Base-by-base conservation (phyloP, 2,113 vertebrate genomes). In the Balaeniceps rex region DNA sequence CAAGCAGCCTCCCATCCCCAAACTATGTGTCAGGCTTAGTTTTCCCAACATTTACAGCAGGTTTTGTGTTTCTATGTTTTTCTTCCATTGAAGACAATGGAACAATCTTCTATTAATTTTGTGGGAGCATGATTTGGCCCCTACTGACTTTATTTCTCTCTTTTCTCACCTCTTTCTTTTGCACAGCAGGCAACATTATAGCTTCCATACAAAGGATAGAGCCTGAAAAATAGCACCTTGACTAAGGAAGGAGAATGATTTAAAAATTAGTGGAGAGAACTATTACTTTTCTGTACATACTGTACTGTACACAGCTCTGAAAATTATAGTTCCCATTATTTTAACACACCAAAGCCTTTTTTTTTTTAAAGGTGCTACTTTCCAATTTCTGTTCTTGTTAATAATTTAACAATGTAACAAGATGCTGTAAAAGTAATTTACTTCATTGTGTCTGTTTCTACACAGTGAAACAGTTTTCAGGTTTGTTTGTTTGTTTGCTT, bases 391-490 rank as follows among this genome's bases (percentile, higher is more conserved):
- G 22, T 49, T 81, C 57, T 66, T 78, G 29, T 61, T 86, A 96
- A 95, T 49, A 83, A 87, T 91, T 77, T 70, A 87, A 31, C 49
- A 87, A 74, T 94, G 95, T 89, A 94, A 90, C 86, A 82, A 90
- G 86, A 74, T 64, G 69, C 19, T 82, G 14, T 70, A 33, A 65
- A 80, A 60, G 65, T 44, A 88, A 28, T 65, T 93, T 91, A 55
- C 40, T 96, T 90, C 55, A 72, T 92, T 87, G 76, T 82, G 13
- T 94, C 49, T 79, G 2, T 93, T 78, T 88, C 71, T 82, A 61
- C 47, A 29, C 38, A 33, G 15, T 81, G 40, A 86, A 88, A 96
- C 23, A 33, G 19, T 76, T 94, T 19, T 33, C 19, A 81, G 17
- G 47, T 55, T 84, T 69, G 38, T 87, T 82, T 83, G 7, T 26